Evolutionary conservation across 2,113 vertebrate species (phyloP).

Genomic region (Phaethon lepturus): DNA sequence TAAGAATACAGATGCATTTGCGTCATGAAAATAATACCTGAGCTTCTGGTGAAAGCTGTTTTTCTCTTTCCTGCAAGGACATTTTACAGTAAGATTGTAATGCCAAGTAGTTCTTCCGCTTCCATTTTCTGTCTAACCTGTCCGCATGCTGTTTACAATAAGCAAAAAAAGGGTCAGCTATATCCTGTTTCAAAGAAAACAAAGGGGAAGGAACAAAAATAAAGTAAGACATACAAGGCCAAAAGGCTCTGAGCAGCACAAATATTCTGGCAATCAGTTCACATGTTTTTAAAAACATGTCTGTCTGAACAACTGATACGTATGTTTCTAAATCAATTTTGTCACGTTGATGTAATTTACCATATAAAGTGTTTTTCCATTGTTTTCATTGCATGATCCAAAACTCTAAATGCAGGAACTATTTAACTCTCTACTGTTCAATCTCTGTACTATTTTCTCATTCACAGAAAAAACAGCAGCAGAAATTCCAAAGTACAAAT

Average conservation of each 20-base stretch:
- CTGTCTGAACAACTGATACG: neutral
- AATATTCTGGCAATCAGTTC: neutral
- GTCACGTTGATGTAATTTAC: neutral
- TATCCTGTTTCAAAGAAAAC: conserved; percentile 84
- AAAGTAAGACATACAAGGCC: neutral
- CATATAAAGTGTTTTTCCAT: neutral
- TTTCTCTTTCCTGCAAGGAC: conserved; percentile 95
- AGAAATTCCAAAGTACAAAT: neutral
- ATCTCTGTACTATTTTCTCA: neutral
- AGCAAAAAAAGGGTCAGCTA: conserved; percentile 99
- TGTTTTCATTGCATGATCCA: neutral
- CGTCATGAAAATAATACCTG: conserved; percentile 80
- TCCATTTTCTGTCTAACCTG: conserved; percentile 99
- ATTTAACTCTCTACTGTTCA: neutral
- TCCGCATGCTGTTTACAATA: conserved; percentile 99
- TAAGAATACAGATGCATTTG: neutral
- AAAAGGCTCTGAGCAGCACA: conserved; percentile 14
- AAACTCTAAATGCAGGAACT: neutral
- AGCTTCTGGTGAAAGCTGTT: conserved; percentile 93
- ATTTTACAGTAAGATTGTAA: conserved; percentile 99
- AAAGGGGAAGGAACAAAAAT: neutral
- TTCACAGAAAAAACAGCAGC: neutral
- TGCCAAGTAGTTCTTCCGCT: conserved; percentile 98
- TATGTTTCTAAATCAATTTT: neutral
- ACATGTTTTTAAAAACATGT: neutral